Conservation (phyloP, 2,113 vertebrate species). For the Tiliqua scincoides region DNA sequence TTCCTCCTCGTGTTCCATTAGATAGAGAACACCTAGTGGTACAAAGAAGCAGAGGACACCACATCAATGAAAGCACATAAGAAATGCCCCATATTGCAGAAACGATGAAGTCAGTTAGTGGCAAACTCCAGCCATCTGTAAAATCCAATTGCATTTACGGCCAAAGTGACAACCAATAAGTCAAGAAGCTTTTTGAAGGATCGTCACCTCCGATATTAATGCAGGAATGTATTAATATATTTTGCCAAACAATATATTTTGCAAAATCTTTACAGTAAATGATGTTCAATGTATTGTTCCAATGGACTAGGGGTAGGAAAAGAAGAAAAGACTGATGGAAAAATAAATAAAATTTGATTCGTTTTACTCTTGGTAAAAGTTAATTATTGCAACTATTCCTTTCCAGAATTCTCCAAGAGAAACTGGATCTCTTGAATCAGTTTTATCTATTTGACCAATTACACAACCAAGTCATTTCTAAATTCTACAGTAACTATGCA, state of each 20-base stretch:
- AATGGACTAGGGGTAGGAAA: too few species aligned
- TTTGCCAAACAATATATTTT: too few species aligned
- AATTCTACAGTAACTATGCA: neutral
- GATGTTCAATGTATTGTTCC: neutral
- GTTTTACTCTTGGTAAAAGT: neutral
- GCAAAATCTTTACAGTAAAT: neutral
- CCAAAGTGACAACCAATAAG: too few species aligned
- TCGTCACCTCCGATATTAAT: neutral
- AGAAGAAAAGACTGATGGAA: neutral
- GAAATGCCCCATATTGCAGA: neutral
- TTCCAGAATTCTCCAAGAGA: neutral
- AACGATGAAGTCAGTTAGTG: neutral
- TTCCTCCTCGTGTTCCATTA: slow-evolving; percentile 91
- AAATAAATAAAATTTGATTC: neutral
- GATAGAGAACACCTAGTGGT: slow-evolving; percentile 79
- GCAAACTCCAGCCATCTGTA: neutral
- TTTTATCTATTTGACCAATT: too few species aligned
- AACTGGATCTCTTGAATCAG: too few species aligned
- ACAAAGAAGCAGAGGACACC: neutral
- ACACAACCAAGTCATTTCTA: too few species aligned
- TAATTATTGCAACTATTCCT: neutral
- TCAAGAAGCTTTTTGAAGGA: neutral
- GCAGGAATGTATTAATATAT: neutral
- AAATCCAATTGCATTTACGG: neutral
- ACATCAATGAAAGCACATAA: neutral